Evolutionary conservation across 2,113 vertebrate species (phyloP).

Genomic region (Butorides virescens): DNA sequence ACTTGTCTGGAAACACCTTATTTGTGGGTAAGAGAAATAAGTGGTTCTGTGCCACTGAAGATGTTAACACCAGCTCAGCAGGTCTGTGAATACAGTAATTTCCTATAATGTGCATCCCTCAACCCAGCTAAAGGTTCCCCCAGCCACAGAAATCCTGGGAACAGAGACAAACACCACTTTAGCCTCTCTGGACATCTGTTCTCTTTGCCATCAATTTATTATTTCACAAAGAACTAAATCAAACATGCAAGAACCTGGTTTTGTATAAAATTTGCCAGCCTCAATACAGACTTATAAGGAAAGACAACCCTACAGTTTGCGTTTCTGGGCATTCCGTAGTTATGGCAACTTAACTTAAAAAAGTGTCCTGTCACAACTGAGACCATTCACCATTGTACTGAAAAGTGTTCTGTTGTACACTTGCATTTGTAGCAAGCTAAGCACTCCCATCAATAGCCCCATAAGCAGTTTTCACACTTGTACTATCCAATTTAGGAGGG

Average conservation of each 20-base stretch:
- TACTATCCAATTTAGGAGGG: constrained; percentile 45
- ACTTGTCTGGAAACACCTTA: neutral
- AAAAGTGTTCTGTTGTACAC: neutral
- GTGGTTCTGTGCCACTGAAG: neutral
- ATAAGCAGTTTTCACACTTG: constrained; percentile 63
- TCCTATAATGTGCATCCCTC: neutral
- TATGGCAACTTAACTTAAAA: neutral
- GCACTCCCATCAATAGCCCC: neutral
- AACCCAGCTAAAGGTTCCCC: neutral
- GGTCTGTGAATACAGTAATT: neutral
- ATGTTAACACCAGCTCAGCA: neutral
- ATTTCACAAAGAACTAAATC: neutral
- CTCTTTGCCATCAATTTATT: neutral
- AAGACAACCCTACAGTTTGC: neutral
- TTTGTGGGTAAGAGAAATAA: neutral
- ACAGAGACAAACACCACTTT: neutral
- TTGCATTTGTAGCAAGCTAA: neutral
- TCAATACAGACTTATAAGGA: neutral
- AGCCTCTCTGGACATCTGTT: neutral
- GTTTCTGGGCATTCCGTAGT: neutral
- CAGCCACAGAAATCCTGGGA: neutral
- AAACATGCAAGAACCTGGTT: neutral
- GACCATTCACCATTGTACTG: neutral
- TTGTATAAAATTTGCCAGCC: neutral
- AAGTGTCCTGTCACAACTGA: neutral